Evolutionary conservation across 2,888 invertebrate species (phyloP).

Genomic region (Epirrhoe alternata): DNA sequence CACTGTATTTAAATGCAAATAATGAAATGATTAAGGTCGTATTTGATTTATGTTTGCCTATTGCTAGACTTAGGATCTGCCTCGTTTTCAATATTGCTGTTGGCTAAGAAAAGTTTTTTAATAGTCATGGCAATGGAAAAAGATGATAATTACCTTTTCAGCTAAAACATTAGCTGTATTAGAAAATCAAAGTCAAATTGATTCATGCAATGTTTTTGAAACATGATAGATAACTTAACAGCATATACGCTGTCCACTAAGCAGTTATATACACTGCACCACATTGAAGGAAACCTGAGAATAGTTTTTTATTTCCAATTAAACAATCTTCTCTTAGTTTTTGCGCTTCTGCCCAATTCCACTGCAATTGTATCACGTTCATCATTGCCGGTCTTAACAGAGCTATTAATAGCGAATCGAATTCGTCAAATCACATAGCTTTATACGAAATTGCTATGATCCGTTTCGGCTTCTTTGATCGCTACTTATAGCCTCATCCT

Average conservation of each 20-base stretch:
- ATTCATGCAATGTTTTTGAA: too few species aligned
- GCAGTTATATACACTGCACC: neutral
- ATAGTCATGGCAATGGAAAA: neutral
- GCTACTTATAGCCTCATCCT: constrained; percentile 41
- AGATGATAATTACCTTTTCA: too few species aligned
- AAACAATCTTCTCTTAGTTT: constrained; percentile 26
- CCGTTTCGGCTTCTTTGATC: constrained; percentile 56
- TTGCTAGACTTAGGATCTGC: neutral
- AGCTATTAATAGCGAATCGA: constrained; percentile 44
- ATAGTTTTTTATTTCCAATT: constrained; percentile 16
- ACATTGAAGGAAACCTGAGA: neutral
- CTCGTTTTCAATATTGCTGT: neutral
- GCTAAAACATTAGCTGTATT: too few species aligned
- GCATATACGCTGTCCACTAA: neutral
- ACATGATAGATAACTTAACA: too few species aligned
- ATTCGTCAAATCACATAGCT: constrained; percentile 42
- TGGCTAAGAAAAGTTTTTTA: neutral
- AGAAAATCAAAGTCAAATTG: too few species aligned
- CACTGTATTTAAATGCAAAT: constrained; percentile 51
- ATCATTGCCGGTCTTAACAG: constrained; percentile 22
- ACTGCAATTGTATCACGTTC: constrained; percentile 23
- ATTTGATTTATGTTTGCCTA: constrained; percentile 6
- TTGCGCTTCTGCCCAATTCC: constrained; percentile 21
- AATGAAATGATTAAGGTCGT: constrained; percentile 47
- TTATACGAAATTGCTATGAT: constrained; percentile 48